Conservation (phyloP, 2,113 vertebrate genomes). For the Phalacrocorax aristotelis region DNA sequence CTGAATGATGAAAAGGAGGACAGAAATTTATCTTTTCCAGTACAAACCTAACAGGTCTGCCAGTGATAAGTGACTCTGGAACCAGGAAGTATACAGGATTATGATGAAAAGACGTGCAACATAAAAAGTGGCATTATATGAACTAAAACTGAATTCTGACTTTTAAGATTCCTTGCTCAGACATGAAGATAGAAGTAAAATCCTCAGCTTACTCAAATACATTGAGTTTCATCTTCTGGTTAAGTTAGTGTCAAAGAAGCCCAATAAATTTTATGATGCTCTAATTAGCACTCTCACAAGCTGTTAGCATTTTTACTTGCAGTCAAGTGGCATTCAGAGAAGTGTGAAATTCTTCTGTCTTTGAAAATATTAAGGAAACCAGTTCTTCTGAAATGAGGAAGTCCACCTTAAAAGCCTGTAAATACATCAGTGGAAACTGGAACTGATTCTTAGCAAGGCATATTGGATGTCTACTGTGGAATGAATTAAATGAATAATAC, state of each 20-base stretch:
- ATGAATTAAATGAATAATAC: background rate
- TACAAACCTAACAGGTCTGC: background rate
- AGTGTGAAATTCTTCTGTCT: constrained; percentile 24
- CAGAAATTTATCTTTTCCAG: background rate
- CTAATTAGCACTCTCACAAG: constrained; percentile 41
- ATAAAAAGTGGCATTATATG: background rate
- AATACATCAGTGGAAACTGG: background rate
- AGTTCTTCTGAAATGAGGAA: background rate
- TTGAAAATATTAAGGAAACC: constrained; percentile 38
- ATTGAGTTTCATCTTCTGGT: constrained; percentile 9
- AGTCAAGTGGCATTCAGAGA: constrained; percentile 26
- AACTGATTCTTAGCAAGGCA: background rate
- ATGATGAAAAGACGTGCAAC: background rate
- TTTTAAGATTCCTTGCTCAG: background rate
- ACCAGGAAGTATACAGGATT: background rate
- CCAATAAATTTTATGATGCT: constrained; percentile 27
- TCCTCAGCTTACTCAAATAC: background rate
- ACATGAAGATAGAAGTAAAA: background rate
- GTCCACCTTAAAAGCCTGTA: background rate
- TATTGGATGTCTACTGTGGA: background rate
- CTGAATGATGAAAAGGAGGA: background rate
- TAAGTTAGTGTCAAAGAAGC: background rate
- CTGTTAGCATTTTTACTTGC: constrained; percentile 30
- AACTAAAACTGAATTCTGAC: background rate
- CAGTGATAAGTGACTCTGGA: background rate